Evolutionary conservation across 2,113 vertebrate species (phyloP), one percentile per base, ranked within the genome.

Genomic region (Galbula dea): DNA sequence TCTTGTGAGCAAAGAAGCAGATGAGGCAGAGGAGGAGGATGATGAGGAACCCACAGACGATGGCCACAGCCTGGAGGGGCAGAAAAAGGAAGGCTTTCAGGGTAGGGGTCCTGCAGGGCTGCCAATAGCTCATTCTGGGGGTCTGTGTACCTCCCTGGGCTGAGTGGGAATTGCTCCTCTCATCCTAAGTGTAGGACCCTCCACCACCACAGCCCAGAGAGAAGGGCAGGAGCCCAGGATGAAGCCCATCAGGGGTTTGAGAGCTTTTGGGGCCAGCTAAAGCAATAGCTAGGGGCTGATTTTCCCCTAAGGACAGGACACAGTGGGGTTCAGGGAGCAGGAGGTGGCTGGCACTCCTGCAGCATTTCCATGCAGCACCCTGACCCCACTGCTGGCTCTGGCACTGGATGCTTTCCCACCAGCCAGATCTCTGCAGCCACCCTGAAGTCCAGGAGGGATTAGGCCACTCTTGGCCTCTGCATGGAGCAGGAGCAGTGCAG

Each of bases 1-100:
- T 98, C 91, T 98, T 98, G 78, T 98, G 98, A 29, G 98, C 98
- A 1, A 97, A 98, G 96, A 98, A 98, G 69, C 98, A 98, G 58
- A 98, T 97, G 72, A 98, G 52, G 39, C 97, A 97, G 52, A 98
- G 97, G 5, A 97, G 96, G 39, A 98, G 17, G 57, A 98, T 98
- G 30, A 98, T 97, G 91, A 98, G 91, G 95, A 99, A 97, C 5
- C 98, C 98, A 6, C 98, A 97, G 34, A 98, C 98, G 7, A 98
- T 97, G 1, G 98, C 98, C 9, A 98, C 98, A 0, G 98, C 98
- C 98, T 99, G 92, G 20, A 77, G 45, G 20, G 49, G 51, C 5
- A 16, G 41, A 68, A 16, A 23, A 12, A 22, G 14, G 7, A 10
- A 4, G 45, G 1, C 16, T 87, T 26, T 88, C 34, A 78, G 52